A percentile compares a stretch with the other conserved stretches of the same genome.
Conservation (phyloP, 2,888 invertebrate species). For the Andrena trimmerana region DNA sequence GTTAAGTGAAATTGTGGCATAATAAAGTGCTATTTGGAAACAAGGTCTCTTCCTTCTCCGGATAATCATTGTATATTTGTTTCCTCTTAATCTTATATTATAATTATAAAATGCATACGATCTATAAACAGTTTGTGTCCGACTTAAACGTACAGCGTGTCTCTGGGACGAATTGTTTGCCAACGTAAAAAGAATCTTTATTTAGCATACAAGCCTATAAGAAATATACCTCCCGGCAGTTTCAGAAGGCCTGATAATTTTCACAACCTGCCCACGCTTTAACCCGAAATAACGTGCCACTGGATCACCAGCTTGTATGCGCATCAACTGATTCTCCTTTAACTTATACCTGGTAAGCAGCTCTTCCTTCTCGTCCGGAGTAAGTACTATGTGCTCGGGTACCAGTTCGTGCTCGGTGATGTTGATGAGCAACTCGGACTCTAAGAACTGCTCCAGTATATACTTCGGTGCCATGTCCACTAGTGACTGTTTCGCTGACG, state of each 20-base stretch:
- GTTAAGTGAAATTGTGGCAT: constrained; percentile 60
- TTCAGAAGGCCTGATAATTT: constrained; percentile 98
- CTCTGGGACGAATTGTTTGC: constrained; percentile 32
- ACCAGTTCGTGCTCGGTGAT: constrained; percentile 99
- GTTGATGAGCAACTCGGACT: constrained; percentile 98
- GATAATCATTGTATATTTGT: constrained; percentile 31
- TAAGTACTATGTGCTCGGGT: constrained; percentile 99
- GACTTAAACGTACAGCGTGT: constrained; percentile 14
- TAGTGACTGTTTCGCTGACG: constrained; percentile 98
- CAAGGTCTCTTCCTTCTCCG: constrained; percentile 7
- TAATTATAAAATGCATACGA: constrained; percentile 39
- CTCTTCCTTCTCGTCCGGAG: constrained; percentile 98
- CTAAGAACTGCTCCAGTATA: constrained; percentile 97
- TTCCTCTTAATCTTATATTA: constrained; percentile 19
- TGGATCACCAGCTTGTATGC: constrained; percentile 99
- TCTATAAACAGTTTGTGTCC: background rate
- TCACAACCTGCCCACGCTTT: constrained; percentile 99
- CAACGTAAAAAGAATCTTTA: background rate
- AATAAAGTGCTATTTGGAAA: constrained; percentile 71
- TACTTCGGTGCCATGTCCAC: constrained; percentile 99
- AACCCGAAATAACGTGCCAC: constrained; percentile 99
- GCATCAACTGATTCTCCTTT: constrained; percentile 99
- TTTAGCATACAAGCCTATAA: constrained; percentile 95
- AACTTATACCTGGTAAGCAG: constrained; percentile 97
- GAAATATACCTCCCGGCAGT: constrained; percentile 99